Conservation (phyloP, 2,113 vertebrate species). For the Turdus rufiventris region DNA sequence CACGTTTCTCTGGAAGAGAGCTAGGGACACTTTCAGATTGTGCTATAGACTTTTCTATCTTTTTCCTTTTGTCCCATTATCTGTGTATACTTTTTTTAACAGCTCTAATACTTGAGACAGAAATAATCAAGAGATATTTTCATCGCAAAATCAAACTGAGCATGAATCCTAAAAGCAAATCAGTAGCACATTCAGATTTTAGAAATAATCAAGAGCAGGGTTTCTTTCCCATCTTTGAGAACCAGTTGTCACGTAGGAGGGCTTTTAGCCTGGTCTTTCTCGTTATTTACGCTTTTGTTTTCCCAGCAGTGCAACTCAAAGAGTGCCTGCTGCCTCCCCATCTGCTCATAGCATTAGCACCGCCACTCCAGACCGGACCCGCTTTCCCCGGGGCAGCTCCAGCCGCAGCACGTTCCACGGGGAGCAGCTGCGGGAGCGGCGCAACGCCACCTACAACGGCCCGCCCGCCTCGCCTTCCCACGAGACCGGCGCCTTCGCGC, state of each 20-base stretch:
- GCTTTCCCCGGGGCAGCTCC: conserved; percentile 93
- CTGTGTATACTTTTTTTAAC: background rate
- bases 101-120: background rate
- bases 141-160: background rate
- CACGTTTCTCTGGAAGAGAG: background rate
- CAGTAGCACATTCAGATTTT: background rate
- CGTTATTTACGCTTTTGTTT: conserved; percentile 3
- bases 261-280: background rate
- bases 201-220: accelerated
- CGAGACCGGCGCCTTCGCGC: conserved; percentile 86
- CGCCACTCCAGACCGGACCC: conserved; percentile 88
- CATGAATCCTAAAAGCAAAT: background rate
- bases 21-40: background rate
- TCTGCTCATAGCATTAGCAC: conserved; percentile 94
- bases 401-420: conserved; percentile 97
- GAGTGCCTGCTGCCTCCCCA: conserved; percentile 89
- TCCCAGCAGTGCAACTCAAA: conserved; percentile 77
- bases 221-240: background rate
- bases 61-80: background rate
- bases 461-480: conserved; percentile 94
- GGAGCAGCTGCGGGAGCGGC: conserved; percentile 93
- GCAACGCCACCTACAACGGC: conserved; percentile 92
- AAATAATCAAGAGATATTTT: background rate
- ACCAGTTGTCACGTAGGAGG: background rate
- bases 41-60: background rate